These are phyloP conservation scores for Luidia sarsii DNA, from an alignment of 53 echinoderm and acorn worm species.

Conservation along the genomic window DNA sequence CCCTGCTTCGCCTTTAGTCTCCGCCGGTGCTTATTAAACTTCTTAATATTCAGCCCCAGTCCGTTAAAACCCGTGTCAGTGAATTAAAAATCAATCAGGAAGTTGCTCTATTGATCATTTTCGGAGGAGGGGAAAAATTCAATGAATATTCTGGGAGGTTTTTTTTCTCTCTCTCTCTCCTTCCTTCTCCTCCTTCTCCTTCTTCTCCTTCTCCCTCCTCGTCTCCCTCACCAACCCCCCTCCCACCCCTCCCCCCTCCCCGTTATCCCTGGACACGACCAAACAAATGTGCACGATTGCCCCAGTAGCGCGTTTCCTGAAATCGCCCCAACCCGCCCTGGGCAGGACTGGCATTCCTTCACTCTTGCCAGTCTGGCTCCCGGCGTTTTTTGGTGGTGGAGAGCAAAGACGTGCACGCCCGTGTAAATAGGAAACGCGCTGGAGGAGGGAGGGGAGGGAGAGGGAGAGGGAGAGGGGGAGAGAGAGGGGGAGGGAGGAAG, in stretches of 20 bases:
- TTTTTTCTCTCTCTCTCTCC: background rate
- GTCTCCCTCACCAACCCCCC: no score
- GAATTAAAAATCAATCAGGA: slow-evolving; percentile 63
- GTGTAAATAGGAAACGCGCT: slow-evolving; percentile 50
- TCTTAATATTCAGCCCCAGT: slow-evolving; percentile 48
- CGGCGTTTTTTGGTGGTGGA: slow-evolving; percentile 20
- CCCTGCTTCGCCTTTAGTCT: no score
- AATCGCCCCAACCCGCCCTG: slow-evolving; percentile 18
- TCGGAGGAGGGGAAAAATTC: slow-evolving; percentile 25
- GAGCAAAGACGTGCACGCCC: slow-evolving; percentile 29
- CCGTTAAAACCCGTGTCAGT: slow-evolving; percentile 49
- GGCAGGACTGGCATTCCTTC: slow-evolving; percentile 57
- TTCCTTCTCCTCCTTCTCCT: no score
- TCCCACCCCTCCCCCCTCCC: no score
- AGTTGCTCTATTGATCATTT: slow-evolving; percentile 57
- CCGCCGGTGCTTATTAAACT: background rate
- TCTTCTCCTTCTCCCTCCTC: no score
- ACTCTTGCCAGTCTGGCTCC: slow-evolving; percentile 51
- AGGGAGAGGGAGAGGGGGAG: no score
- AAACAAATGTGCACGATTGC: slow-evolving; percentile 39
- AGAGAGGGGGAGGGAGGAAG: background rate
- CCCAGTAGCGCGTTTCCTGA: slow-evolving; percentile 45
- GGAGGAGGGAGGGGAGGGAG: no score
- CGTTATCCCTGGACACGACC: slow-evolving; percentile 32
- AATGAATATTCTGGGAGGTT: slow-evolving; percentile 45